phyloP scores from a whole-genome alignment of 2,888 invertebrate species.

The Lamellibrachia columna region DNA sequence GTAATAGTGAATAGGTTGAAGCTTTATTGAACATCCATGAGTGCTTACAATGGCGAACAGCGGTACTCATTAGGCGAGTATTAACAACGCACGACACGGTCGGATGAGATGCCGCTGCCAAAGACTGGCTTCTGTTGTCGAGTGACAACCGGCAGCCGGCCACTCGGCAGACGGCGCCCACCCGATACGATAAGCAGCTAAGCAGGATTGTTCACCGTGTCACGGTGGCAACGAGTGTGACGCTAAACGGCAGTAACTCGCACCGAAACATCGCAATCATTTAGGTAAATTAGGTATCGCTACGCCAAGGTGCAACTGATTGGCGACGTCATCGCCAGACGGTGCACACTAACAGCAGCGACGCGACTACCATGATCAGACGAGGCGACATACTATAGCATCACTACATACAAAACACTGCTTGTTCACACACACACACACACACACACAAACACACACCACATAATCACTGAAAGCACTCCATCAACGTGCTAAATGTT shows the following conservation, averaged over 20 bases:
- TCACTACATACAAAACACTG: conserved; percentile 6
- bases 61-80: conserved; percentile 1
- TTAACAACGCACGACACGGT: conserved; percentile 1
- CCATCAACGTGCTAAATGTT: not conserved
- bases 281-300: not conserved
- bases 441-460: not conserved
- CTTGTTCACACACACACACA: not conserved
- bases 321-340: not conserved
- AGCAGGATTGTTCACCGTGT: not conserved
- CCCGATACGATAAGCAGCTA: not conserved
- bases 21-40: conserved; percentile 5
- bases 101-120: not conserved
- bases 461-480: conserved; percentile 11
- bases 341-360: not conserved
- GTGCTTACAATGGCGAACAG: not conserved
- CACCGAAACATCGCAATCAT: not conserved
- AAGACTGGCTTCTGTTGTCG: not conserved
- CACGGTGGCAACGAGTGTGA: not conserved
- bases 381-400: not conserved
- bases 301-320: not conserved
- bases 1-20: conserved; percentile 16
- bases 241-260: not conserved
- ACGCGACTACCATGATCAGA: not conserved
- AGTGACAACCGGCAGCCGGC: not conserved
- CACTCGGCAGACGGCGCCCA: too few relatives aligned